Base-by-base conservation (phyloP, 2,797 vertebrate genomes). In the Pangasius sanitwongsei region DNA sequence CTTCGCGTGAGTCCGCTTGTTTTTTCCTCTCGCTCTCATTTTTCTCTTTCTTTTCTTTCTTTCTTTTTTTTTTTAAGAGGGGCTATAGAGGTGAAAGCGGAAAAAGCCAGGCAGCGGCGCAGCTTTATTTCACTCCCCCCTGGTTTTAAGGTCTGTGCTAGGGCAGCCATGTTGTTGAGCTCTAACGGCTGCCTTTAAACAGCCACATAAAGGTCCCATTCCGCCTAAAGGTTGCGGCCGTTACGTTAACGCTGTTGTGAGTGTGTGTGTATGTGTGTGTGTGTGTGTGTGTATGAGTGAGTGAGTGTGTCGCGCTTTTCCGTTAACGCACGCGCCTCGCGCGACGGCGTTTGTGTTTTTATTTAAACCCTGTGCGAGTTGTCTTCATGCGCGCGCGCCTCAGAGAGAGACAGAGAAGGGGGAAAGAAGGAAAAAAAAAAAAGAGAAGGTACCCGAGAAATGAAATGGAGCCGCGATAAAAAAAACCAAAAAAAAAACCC, bases 101-200 rank as follows among this genome's bases (percentile, higher is more conserved):
- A 97, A 98, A 98, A 98, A 95, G 97, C 84, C 83, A 25, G 63
- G 96, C 97, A 87, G 97, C 96, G 95, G 97, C 96, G 97, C 95
- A 97, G 97, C 93, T 93, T 97, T 97, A 97, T 96, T 96, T 94
- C 74, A 15, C 50, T 69, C 83, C 80, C 80, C 87, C 6, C 41
- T 83, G 67, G 55, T 77, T 82, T 83, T 44, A 87, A 97, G 97
- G 97, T 98, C 97, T 97, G 95, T 97, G 97, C 97, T 89, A 94
- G 97, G 98, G 98, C 98, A 99, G 98, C 98, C 98, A 99, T 99
- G 98, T 99, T 98, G 98, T 97, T 97, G 97, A 97, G 83, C 83
- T 85, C 97, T 96, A 97, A 95, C 97, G 97, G 94, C 95, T 83
- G 72, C 85, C 55, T 86, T 86, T 94, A 95, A 95, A 94, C 94